Evolutionary conservation across 2,797 vertebrate genomes (phyloP), one percentile per base, ranked within the genome.

Genomic region (Anniella stebbinsi): DNA sequence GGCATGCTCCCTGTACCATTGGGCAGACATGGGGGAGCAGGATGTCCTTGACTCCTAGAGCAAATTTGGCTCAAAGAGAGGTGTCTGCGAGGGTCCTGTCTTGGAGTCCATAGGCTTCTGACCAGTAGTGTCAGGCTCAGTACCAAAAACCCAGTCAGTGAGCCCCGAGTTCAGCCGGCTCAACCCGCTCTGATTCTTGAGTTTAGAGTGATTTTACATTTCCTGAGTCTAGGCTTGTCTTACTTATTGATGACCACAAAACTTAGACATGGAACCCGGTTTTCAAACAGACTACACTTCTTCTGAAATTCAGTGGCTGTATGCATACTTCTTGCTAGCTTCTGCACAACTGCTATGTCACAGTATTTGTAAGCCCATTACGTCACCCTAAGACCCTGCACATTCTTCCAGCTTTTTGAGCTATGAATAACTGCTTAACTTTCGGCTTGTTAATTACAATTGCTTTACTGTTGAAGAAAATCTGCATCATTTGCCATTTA

Each of bases 391-490:
- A 66, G 80, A 80, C 17, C 51, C 38, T 70, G 45, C 63, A 51
- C 9, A 80, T 78, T 87, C n/a, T 38, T 54, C 66, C 69, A 84
- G 57, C 51, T 89, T 76, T 45, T 51, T 76, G 36, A 66, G 33
- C 88, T 84, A 67, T 66, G 36, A 48, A 75, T 76, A 88, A 88
- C 57, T 76, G 67, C 57, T 76, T 33, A 67, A 23, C 30, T 63
- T 89, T 84, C 67, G 80, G 23, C 77, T 80, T 80, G 75, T 63
- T 75, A 66, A 73, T 82, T 72, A 82, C 54, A 73, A 82, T 63
- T 88, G 67, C 67, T 73, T 12, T 60, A 70, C 30, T 60, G 33
- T 48, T 63, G 70, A 80, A 88, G 80, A 63, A 82, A 41, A 63
- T 75, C 76, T 17, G 54, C 69, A 38, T 25, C 36, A 63, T 76